A percentile compares a stretch with the other conserved stretches of the same genome.
Conservation (phyloP, 2,888 invertebrate species). For the Bibio marci region DNA sequence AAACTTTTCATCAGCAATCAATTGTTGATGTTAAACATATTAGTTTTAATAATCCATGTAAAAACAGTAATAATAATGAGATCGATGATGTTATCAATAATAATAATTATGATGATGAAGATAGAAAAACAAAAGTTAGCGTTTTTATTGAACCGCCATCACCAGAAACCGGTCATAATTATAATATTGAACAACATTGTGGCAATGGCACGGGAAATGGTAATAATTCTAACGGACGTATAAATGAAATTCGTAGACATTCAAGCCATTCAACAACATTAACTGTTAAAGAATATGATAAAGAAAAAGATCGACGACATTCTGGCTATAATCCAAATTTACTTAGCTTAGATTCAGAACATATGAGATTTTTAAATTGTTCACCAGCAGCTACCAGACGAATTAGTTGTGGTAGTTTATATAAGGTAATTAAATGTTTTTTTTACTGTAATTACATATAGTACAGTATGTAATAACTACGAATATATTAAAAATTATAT, state of each 20-base stretch:
- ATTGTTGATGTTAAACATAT: slow-evolving; percentile 26
- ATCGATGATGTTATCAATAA: too few species aligned
- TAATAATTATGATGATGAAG: too few species aligned
- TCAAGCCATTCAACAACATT: slow-evolving; percentile 29
- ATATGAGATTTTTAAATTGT: slow-evolving; percentile 46
- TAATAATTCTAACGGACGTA: slow-evolving; percentile 28
- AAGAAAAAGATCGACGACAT: slow-evolving; percentile 28
- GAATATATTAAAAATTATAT: neutral
- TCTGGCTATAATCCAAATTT: slow-evolving; percentile 40
- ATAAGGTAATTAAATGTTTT: slow-evolving; percentile 39
- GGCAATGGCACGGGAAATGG: too few species aligned
- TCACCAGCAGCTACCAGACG: slow-evolving; percentile 75
- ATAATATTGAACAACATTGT: slow-evolving; percentile 26
- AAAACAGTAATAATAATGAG: slow-evolving; percentile 19
- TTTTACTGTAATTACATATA: neutral
- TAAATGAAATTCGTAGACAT: slow-evolving; percentile 28
- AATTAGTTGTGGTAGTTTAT: slow-evolving; percentile 79
- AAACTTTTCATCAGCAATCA: slow-evolving; percentile 8
- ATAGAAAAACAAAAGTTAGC: slow-evolving; percentile 34
- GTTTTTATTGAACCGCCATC: slow-evolving; percentile 62
- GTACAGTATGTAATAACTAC: neutral
- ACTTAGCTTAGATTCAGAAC: slow-evolving; percentile 42
- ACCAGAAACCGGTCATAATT: slow-evolving; percentile 44
- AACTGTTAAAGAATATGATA: slow-evolving; percentile 32
- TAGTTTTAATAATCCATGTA: slow-evolving; percentile 31